Base-by-base conservation (phyloP, 2,113 vertebrate genomes). In the Colaptes auratus region DNA sequence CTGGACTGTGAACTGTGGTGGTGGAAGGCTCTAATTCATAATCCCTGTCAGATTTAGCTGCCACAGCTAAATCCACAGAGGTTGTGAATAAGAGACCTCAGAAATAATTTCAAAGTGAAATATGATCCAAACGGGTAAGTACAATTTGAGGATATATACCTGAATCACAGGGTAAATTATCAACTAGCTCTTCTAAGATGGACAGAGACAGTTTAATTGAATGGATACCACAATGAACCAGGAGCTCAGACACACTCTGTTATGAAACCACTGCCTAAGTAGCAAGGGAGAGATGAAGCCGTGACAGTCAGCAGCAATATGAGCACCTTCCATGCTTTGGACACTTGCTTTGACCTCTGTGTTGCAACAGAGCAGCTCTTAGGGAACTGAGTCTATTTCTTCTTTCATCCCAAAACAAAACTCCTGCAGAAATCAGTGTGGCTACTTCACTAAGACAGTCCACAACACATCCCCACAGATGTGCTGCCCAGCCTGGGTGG, bases 21-120 rank as follows among this genome's bases (percentile, higher is more conserved):
- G 82, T 91, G 60, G 60, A 74, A 46, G 79, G 56, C 82, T 96
- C 88, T 86, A 94, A 86, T 94, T 88, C 82, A 90, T 93, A 96
- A 94, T 83, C 53, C 56, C 36, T 64, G 72, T 78, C 79, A 90
- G 86, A 91, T 88, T 80, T 44, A 80, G 64, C 64, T 90, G 82
- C 92, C 88, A 90, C 61, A 95, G 60, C 58, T 94, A 96, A 96
- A 88, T 77, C 86, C 73, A 77, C 88, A 65, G 60, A 31, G 53
- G 46, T 15, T 83, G 69, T 64, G 80, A 71, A 46, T 33, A 82
- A 71, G 17, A 83, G 79, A 93, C 71, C 13, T 76, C 35, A 80
- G 58, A 93, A 89, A 95, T 91, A 1, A 69, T 94, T 91, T 91
- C 52, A 19, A 87, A 81, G 25, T 58, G 69, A 91, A 89, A 86